Conservation (phyloP, 2,113 vertebrate genomes). For the Calonectris borealis region DNA sequence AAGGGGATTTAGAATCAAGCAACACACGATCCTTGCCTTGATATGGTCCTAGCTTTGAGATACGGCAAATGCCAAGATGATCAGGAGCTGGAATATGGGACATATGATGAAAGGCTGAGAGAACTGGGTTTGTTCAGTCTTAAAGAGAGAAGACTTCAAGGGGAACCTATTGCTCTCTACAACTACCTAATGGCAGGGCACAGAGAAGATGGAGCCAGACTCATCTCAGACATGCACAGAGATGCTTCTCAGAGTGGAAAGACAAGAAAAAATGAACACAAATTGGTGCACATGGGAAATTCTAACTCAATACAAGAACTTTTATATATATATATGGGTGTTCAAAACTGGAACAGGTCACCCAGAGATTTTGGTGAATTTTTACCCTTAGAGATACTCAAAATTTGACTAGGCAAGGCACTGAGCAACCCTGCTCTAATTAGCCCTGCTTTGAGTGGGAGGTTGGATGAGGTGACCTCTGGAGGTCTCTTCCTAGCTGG, state of each 20-base stretch:
- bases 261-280: neutral
- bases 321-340: no score
- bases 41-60: neutral
- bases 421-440: neutral
- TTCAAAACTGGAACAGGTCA: neutral
- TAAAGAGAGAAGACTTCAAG: neutral
- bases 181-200: neutral
- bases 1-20: neutral
- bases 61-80: neutral
- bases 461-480: neutral
- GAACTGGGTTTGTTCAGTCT: neutral
- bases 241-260: neutral
- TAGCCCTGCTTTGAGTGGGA: neutral
- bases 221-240: neutral
- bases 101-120: neutral
- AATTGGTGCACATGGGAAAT: neutral
- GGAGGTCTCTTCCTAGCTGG: neutral
- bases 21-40: neutral
- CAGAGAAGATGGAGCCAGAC: neutral
- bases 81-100: neutral
- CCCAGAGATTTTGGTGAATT: neutral
- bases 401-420: neutral
- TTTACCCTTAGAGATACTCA: neutral
- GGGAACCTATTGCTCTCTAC: neutral
- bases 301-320: neutral